These are phyloP conservation scores for Anolis sagrei DNA, from an alignment of 2,113 vertebrate genomes.

Conservation along the genomic window DNA sequence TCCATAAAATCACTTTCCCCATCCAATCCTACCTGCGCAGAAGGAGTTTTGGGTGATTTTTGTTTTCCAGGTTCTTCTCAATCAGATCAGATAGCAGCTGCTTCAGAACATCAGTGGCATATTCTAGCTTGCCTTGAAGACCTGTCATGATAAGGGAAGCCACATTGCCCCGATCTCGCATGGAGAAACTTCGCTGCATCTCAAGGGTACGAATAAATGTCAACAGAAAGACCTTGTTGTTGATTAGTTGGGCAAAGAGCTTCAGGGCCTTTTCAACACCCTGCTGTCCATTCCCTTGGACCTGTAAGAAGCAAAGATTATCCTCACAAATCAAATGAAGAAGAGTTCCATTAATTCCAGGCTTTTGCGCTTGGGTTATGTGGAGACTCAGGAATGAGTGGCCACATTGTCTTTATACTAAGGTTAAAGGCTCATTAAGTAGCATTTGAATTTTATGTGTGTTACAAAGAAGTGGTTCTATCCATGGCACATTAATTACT, in stretches of 20 bases:
- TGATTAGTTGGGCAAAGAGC: slow-evolving; percentile 96
- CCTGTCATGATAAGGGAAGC: slow-evolving; percentile 98
- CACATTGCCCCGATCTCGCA: slow-evolving; percentile 97
- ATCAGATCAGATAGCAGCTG: slow-evolving; percentile 97
- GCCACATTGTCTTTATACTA: slow-evolving; percentile 13
- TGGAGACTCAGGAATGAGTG: fast-evolving
- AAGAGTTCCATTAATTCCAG: slow-evolving; percentile 1
- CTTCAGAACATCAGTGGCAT: slow-evolving; percentile 96
- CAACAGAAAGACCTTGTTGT: slow-evolving; percentile 98
- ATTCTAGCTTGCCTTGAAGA: slow-evolving; percentile 95
- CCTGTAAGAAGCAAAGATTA: slow-evolving; percentile 66
- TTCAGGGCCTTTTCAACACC: slow-evolving; percentile 96
- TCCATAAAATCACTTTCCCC: background rate
- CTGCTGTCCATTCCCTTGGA: slow-evolving; percentile 95
- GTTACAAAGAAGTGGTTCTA: slow-evolving; percentile 56
- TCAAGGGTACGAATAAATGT: slow-evolving; percentile 97
- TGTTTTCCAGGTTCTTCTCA: slow-evolving; percentile 97
- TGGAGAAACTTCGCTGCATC: slow-evolving; percentile 96
- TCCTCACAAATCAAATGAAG: background rate
- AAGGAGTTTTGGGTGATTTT: slow-evolving; percentile 98
- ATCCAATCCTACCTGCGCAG: slow-evolving; percentile 85
- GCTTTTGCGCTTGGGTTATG: background rate
- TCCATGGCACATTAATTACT: slow-evolving; percentile 64
- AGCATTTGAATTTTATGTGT: slow-evolving; percentile 39
- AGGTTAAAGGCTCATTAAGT: slow-evolving; percentile 40